Percentiles rank a stretch among this genome's conserved stretches.
Evolutionary conservation across 2,888 invertebrate species (phyloP).

Genomic region (Dioctria rufipes): DNA sequence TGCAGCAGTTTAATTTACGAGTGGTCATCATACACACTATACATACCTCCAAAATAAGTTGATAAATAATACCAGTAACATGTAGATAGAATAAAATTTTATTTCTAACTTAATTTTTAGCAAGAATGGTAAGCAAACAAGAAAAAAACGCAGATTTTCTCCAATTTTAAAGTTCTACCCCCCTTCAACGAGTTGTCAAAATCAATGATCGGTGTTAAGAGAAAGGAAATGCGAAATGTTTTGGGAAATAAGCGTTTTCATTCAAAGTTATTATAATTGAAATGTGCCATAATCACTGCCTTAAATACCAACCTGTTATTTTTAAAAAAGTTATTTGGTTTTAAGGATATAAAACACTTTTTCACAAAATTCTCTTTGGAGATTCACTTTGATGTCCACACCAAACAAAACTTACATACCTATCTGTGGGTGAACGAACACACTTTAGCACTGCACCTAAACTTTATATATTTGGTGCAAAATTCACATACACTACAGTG

Average conservation of each 20-base stretch:
- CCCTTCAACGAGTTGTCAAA: slow-evolving; percentile 34
- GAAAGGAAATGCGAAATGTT: slow-evolving; percentile 11
- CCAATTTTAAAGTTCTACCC: slow-evolving; percentile 6
- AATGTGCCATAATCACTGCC: background rate
- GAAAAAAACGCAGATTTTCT: slow-evolving; percentile 16
- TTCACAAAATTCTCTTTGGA: slow-evolving; percentile 1
- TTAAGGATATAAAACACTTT: slow-evolving; percentile 10
- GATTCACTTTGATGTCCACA: slow-evolving; percentile 31
- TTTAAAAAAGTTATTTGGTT: background rate
- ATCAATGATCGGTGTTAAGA: slow-evolving; percentile 32
- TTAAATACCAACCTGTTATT: slow-evolving; percentile 12
- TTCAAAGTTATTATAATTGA: too few relatives aligned
- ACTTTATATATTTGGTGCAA: too few relatives aligned
- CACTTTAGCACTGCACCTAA: background rate
- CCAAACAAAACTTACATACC: slow-evolving; percentile 39
- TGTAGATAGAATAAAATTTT: too few relatives aligned
- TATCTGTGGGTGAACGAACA: background rate
- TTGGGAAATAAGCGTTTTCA: too few relatives aligned
- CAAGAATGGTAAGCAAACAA: background rate
- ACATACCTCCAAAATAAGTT: background rate
- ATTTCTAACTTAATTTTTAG: too few relatives aligned
- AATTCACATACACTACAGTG: background rate
- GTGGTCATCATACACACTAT: too few relatives aligned
- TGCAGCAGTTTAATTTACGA: too few relatives aligned
- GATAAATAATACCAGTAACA: too few relatives aligned